These are phyloP conservation scores for Stenurella melanura DNA, from an alignment of 2,888 invertebrate genomes.

Conservation along the genomic window DNA sequence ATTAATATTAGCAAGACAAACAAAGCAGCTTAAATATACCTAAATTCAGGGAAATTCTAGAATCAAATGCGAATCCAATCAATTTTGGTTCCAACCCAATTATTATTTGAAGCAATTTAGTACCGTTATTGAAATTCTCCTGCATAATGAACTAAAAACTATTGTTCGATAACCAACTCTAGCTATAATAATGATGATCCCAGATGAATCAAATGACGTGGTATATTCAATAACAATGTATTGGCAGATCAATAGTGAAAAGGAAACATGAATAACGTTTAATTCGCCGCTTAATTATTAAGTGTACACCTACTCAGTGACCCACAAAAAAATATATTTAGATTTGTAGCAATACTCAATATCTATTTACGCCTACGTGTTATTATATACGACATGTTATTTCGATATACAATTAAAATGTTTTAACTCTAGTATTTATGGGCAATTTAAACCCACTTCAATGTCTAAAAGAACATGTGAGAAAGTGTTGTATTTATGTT, in stretches of 20 bases:
- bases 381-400: background rate
- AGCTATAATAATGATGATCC: background rate
- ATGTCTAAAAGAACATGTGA: too few relatives aligned
- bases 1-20: too few relatives aligned
- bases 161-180: background rate
- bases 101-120: background rate
- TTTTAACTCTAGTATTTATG: background rate
- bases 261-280: background rate
- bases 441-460: too few relatives aligned
- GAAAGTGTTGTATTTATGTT: too few relatives aligned
- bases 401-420: background rate
- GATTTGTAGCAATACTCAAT: background rate
- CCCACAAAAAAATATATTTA: background rate
- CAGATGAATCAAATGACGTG: background rate
- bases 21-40: too few relatives aligned
- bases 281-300: background rate
- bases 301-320: constrained; percentile 3
- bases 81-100: background rate
- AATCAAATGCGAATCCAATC: too few relatives aligned
- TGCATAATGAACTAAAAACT: background rate
- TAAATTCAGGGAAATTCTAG: too few relatives aligned
- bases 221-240: background rate
- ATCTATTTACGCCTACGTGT: background rate
- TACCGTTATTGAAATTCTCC: background rate
- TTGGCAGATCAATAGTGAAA: background rate